Percentiles rank a stretch among this genome's conserved stretches.
These are phyloP conservation scores for Ceyx cyanopectus DNA, from an alignment of 2,113 vertebrate species.

Conservation along the genomic window DNA sequence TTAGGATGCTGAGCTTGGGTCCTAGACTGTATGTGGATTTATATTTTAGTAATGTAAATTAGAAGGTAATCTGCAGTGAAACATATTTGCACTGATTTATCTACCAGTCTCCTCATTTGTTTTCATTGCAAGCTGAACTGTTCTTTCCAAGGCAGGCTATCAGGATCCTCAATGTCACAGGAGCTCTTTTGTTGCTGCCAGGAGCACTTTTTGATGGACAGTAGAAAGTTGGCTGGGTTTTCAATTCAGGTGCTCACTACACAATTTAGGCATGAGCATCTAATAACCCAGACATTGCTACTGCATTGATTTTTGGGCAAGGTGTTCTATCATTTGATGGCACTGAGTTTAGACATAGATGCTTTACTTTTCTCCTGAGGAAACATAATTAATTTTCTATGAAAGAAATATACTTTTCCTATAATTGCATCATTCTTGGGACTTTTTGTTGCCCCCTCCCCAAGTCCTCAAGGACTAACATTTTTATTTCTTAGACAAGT, in stretches of 20 bases:
- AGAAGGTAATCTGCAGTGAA: background rate
- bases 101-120: background rate
- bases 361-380: constrained; percentile 16
- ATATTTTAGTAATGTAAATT: background rate
- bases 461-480: background rate
- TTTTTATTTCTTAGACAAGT: background rate
- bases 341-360: background rate
- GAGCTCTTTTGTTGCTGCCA: background rate
- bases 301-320: constrained; percentile 20
- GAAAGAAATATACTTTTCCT: background rate
- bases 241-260: background rate
- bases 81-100: background rate
- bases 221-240: background rate
- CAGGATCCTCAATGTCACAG: background rate
- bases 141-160: background rate
- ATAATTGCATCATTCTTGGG: background rate
- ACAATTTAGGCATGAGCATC: background rate
- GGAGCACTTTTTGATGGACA: background rate
- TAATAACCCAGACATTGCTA: background rate
- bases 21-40: background rate
- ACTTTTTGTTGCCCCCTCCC: accelerated
- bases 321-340: background rate
- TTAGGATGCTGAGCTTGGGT: background rate
- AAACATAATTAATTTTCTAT: constrained; percentile 22
- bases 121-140: background rate